These are phyloP conservation scores for Nudaria mundana DNA, from an alignment of 2,888 invertebrate species.

Conservation along the genomic window DNA sequence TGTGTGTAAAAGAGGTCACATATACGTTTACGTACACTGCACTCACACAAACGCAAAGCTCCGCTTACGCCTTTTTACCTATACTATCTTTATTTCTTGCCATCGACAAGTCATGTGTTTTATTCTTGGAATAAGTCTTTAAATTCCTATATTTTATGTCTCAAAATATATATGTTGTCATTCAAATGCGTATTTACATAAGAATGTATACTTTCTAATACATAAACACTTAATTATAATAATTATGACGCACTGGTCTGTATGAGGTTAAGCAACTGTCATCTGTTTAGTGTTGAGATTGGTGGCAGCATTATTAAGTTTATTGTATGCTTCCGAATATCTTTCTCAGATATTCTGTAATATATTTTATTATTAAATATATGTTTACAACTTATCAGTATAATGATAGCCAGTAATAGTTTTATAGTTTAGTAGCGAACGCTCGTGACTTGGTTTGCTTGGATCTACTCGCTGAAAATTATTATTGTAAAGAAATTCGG, in stretches of 20 bases:
- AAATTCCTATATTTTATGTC: slow-evolving; percentile 17
- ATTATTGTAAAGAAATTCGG: too few species aligned
- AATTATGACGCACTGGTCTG: slow-evolving; percentile 10
- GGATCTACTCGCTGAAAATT: too few species aligned
- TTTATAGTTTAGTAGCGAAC: too few species aligned
- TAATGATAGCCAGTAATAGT: not conserved
- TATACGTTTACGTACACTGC: too few species aligned
- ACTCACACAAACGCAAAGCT: too few species aligned
- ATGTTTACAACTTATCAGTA: too few species aligned
- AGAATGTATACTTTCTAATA: slow-evolving; percentile 32
- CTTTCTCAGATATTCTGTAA: not conserved
- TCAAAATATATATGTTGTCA: slow-evolving; percentile 7
- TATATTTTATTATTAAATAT: too few species aligned
- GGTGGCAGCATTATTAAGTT: not conserved
- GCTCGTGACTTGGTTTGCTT: too few species aligned
- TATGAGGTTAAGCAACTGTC: slow-evolving; percentile 12
- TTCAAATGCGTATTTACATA: slow-evolving; percentile 29
- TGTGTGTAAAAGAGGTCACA: too few species aligned
- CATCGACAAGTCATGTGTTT: slow-evolving; percentile 19
- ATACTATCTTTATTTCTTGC: too few species aligned
- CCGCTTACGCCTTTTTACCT: too few species aligned
- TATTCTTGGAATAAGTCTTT: slow-evolving; percentile 4
- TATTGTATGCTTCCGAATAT: slow-evolving; percentile 3
- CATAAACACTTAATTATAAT: slow-evolving; percentile 25
- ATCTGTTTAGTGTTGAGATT: slow-evolving; percentile 6